phyloP scores from a whole-genome alignment of 2,113 vertebrate genomes.

The Xerus inauris region DNA sequence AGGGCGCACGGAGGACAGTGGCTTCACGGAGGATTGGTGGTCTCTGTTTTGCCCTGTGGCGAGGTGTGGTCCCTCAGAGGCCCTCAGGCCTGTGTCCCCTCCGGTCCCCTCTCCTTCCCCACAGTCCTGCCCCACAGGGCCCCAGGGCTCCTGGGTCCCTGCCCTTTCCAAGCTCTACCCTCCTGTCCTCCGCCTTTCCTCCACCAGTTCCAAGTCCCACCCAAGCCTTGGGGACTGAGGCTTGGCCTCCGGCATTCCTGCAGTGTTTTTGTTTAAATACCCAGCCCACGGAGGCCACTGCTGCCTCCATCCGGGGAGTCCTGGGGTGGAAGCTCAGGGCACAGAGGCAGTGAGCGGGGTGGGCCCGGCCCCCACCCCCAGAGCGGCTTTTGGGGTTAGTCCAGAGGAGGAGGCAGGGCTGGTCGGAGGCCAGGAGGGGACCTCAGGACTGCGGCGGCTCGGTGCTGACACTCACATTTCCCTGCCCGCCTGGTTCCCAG shows the following conservation, averaged over 20 bases:
- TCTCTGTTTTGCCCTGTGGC: neutral
- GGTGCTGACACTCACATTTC: slow-evolving; percentile 12
- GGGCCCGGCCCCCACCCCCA: neutral
- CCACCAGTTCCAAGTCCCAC: slow-evolving; percentile 59
- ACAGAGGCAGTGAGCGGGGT: neutral
- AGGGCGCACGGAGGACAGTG: rapidly evolving
- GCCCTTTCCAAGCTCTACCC: too few species aligned
- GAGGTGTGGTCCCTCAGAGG: rapidly evolving
- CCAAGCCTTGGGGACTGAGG: slow-evolving; percentile 68
- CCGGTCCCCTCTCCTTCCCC: neutral
- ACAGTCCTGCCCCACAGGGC: neutral
- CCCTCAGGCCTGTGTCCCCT: rapidly evolving
- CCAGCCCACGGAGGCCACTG: slow-evolving; percentile 1
- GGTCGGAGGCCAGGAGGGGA: neutral
- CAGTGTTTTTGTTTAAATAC: slow-evolving; percentile 76
- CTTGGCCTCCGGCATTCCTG: slow-evolving; percentile 63
- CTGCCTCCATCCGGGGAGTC: slow-evolving; percentile 43
- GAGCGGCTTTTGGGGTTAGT: neutral
- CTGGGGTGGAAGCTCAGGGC: neutral
- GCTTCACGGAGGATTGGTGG: rapidly evolving
- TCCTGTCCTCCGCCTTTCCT: neutral
- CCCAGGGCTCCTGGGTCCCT: neutral
- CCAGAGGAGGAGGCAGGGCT: neutral
- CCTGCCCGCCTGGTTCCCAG: neutral
- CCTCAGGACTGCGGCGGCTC: slow-evolving; percentile 62